Evolutionary conservation across 2,113 vertebrate species (phyloP), one percentile per base, ranked within the genome.

Genomic region (Atrichornis clamosus): DNA sequence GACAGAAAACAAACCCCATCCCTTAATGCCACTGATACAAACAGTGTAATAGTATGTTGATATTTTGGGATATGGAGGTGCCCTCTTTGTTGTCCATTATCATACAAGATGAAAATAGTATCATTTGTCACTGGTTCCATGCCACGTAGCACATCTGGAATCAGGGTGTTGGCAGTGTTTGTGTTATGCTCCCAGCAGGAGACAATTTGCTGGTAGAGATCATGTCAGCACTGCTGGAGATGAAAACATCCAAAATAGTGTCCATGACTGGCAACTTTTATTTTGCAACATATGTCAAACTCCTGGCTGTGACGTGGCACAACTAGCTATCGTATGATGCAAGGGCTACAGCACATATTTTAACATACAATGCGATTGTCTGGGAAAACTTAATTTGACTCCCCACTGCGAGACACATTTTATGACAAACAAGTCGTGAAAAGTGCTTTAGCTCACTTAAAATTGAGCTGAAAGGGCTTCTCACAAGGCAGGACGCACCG

Each of bases 231-330:
- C 83, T 86, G 92, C 93, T 90, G 89, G 83, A 95, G 94, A 97
- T 52, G 73, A 95, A 95, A 97, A 93, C 82, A 84, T 56, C 87
- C 82, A 58, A 92, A 93, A 88, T 87, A 94, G 72, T 42, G 79
- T 95, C 88, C 90, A 84, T 72, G 93, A 97, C 88, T 96, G 95
- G 95, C 96, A 96, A 93, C 88, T 94, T 96, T 81, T 95, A 96
- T 93, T 95, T 92, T 88, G 79, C 83, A 93, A 86, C 93, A 95
- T 62, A 84, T 92, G 95, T 96, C 60, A 93, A 46, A 90, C 79
- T 86, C 83, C 91, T 30, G 79, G 49, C 93, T 90, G 82, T 96
- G 95, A 96, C 89, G 95, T 94, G 95, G 85, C 95, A 94, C 82
- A 56, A 68, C 79, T 94, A 93, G 79, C 73, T 93, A 74, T 88